Base-by-base conservation (phyloP, 2,113 vertebrate genomes). In the Dicentrarchus labrax region DNA sequence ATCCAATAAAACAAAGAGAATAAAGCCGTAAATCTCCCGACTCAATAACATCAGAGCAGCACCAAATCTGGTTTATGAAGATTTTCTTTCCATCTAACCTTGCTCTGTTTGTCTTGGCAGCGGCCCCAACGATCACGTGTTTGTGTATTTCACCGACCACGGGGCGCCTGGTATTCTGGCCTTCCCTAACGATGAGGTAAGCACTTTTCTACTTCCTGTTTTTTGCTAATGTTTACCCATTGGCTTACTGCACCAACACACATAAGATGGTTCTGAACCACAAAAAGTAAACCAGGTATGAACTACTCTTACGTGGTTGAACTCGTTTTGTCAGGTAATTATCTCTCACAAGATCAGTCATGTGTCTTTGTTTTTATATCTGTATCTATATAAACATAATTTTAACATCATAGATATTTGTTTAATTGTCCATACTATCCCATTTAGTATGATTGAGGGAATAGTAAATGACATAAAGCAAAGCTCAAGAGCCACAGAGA, bases 131-230 rank as follows among this genome's bases (percentile, higher is more conserved):
- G 98, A 99, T 91, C 96, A 99, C 0, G 96, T 99, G 67, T 99
- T 99, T 64, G 93, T 99, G 68, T 99, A 98, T 92, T 99, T 99
- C 93, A 97, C 98, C 0, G 98, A 99, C 59, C 98, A 99, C 0
- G 98, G 98, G 50, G 97, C 96, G 1, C 96, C 97, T 10, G 98
- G 97, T 24, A 75, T 99, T 51, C 84, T 99, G 92, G 97, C 96
- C 39, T 99, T 99, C 84, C 98, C 98, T 5, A 78, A 85, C 2
- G 96, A 96, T 0, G 98, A 99, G 6, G 98, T 99, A 92, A 97
- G 97, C 75, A 24, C 69, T 73, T 65, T 76, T 74, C 39, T 21
- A 56, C 45, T 75, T 90, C 69, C 78, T 78, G 19, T 38, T 50
- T 50, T 8, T 16, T 17, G 8, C 2, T 61, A 4, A 43, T 8